A percentile compares a stretch with the other conserved stretches of the same genome.
phyloP scores from a whole-genome alignment of 1,140 invertebrate species.

The Gonatopus flavifemur region DNA sequence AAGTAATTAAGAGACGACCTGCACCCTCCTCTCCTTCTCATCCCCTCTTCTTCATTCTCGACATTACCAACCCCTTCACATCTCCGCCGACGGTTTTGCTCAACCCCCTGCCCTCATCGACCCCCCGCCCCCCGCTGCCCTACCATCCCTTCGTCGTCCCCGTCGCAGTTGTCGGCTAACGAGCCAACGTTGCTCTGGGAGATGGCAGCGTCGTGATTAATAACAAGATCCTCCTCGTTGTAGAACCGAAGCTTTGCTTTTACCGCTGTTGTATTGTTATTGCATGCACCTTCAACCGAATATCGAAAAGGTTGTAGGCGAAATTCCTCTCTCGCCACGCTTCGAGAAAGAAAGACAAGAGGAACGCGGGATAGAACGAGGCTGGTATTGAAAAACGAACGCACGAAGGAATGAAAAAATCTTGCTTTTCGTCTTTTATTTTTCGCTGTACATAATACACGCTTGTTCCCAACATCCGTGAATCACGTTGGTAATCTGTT shows the following conservation, averaged over 20 bases:
- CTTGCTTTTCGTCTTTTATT: too few species aligned
- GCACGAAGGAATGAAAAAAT: too few species aligned
- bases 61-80: slow-evolving; percentile 23
- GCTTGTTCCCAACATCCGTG: slow-evolving; percentile 19
- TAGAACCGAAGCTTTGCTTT: too few species aligned
- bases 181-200: slow-evolving; percentile 46
- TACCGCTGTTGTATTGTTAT: too few species aligned
- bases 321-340: slow-evolving; percentile 24
- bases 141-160: slow-evolving; percentile 19
- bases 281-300: slow-evolving; percentile 24
- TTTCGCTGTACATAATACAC: slow-evolving; percentile 3
- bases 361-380: neutral
- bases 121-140: slow-evolving; percentile 7
- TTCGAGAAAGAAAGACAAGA: slow-evolving; percentile 6
- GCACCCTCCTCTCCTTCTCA: slow-evolving; percentile 28
- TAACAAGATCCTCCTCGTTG: slow-evolving; percentile 50
- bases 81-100: slow-evolving; percentile 12
- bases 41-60: slow-evolving; percentile 20
- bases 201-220: slow-evolving; percentile 53
- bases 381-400: too few species aligned
- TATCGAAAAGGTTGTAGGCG: slow-evolving; percentile 31
- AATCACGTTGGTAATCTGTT: slow-evolving; percentile 18
- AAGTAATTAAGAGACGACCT: slow-evolving; percentile 56
- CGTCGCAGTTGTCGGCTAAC: too few species aligned
- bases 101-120: neutral